Conservation (phyloP, 1,140 invertebrate genomes). For the Armadillidium nasatum region DNA sequence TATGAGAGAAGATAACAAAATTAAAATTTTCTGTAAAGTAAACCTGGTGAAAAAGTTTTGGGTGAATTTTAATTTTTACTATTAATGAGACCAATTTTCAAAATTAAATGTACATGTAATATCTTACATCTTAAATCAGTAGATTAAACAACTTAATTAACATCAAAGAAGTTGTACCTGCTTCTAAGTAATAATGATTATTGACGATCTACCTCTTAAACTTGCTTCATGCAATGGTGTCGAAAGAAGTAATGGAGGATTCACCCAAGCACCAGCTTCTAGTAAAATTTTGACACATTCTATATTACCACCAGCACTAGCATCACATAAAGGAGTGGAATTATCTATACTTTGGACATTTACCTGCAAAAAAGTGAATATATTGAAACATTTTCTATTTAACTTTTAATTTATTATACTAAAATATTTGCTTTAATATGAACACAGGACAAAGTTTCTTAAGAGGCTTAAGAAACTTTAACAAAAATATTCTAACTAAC, state of each 20-base stretch:
- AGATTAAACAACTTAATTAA: too few relatives aligned
- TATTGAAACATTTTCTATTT: too few relatives aligned
- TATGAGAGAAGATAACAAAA: too few relatives aligned
- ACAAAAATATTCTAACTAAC: background rate
- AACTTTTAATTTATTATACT: too few relatives aligned
- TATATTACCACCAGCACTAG: constrained; percentile 33
- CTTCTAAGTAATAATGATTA: background rate
- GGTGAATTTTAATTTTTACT: too few relatives aligned
- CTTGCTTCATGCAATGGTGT: constrained; percentile 42
- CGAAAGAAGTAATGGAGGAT: constrained; percentile 37
- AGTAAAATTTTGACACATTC: constrained; percentile 33
- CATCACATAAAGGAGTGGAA: constrained; percentile 40
- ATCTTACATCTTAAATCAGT: too few relatives aligned
- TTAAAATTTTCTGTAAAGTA: too few relatives aligned
- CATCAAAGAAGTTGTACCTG: background rate
- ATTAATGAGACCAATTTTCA: too few relatives aligned
- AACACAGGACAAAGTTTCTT: background rate
- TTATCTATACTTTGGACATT: constrained; percentile 38
- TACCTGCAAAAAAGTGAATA: constrained; percentile 29
- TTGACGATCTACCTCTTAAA: constrained; percentile 29
- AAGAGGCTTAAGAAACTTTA: background rate
- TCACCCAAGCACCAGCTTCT: constrained; percentile 31
- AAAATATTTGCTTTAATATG: background rate
- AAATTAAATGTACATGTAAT: too few relatives aligned
- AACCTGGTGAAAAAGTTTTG: too few relatives aligned